Percentiles rank a stretch among this genome's conserved stretches.
Conservation (phyloP, 2,888 invertebrate genomes). For the Acholoe squamosa region DNA sequence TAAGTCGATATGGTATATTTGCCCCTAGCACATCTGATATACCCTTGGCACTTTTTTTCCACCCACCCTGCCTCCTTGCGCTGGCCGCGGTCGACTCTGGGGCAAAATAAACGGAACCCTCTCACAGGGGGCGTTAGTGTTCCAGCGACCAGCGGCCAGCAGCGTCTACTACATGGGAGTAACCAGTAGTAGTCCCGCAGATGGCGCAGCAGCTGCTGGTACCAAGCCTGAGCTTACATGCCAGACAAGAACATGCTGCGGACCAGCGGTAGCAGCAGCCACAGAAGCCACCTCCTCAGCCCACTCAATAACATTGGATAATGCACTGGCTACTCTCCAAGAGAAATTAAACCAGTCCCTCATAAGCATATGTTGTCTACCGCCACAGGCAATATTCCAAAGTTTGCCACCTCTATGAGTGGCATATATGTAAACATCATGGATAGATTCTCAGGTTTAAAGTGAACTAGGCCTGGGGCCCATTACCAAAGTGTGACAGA, state of each 20-base stretch:
- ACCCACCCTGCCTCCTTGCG: not conserved
- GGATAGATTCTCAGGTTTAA: too few species aligned
- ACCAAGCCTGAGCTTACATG: not conserved
- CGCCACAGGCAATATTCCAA: not conserved
- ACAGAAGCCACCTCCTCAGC: not conserved
- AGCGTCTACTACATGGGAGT: not conserved
- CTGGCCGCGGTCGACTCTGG: slow-evolving; percentile 53
- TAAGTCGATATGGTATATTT: slow-evolving; percentile 59
- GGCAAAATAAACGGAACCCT: slow-evolving; percentile 46
- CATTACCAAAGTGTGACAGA: not conserved
- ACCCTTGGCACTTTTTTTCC: slow-evolving; percentile 37
- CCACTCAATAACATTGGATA: slow-evolving; percentile 9
- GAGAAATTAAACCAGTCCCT: slow-evolving; percentile 6
- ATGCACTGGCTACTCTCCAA: not conserved
- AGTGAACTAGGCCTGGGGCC: too few species aligned
- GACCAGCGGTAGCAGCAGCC: not conserved
- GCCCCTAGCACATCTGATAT: slow-evolving; percentile 41
- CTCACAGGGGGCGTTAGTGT: slow-evolving; percentile 44
- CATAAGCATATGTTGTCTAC: not conserved
- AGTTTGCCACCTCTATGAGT: too few species aligned
- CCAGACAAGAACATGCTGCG: not conserved
- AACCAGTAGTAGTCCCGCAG: slow-evolving; percentile 31
- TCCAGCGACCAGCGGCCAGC: not conserved
- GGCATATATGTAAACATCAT: too few species aligned
- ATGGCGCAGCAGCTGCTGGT: slow-evolving; percentile 25